Percentiles rank a stretch among this genome's conserved stretches.
Conservation (phyloP, 2,797 vertebrate species). For the Chromis chromis region DNA sequence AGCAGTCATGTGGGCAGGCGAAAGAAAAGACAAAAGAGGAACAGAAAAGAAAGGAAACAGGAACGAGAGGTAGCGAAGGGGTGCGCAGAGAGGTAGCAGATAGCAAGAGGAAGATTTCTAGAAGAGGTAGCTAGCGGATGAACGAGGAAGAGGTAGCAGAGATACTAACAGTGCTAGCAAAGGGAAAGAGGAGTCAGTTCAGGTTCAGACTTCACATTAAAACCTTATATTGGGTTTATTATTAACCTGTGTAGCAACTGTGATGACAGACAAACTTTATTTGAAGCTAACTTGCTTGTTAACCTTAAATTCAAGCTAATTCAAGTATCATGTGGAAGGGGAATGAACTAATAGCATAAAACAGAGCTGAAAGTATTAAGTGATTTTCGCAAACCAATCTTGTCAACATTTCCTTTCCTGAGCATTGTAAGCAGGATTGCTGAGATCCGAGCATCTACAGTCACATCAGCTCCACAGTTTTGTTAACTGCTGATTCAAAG, state of each 20-base stretch:
- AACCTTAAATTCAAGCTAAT: neutral
- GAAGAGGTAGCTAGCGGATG: constrained; percentile 83
- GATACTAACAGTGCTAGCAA: constrained; percentile 69
- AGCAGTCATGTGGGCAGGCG: constrained; percentile 81
- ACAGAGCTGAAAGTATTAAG: neutral
- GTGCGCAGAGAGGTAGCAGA: constrained; percentile 73
- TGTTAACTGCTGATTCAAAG: rapidly evolving
- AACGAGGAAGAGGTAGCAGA: constrained; percentile 77
- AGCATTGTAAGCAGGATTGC: neutral
- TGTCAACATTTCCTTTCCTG: neutral
- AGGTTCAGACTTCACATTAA: constrained; percentile 29
- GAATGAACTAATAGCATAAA: neutral
- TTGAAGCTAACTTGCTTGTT: constrained; percentile 3
- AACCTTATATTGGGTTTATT: neutral
- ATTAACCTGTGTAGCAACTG: constrained; percentile 15
- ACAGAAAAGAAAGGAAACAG: constrained; percentile 27
- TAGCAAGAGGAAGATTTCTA: constrained; percentile 73
- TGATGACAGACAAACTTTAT: neutral
- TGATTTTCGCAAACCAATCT: neutral
- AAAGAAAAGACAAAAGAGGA: neutral
- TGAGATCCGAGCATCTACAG: too few species aligned
- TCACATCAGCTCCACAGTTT: too few species aligned
- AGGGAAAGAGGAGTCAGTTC: neutral
- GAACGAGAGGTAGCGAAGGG: constrained; percentile 76
- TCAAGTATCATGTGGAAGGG: neutral